Percentiles rank a stretch among this genome's conserved stretches.
phyloP scores from a whole-genome alignment of 1,140 invertebrate genomes.

The Drosophila neocordata region DNA sequence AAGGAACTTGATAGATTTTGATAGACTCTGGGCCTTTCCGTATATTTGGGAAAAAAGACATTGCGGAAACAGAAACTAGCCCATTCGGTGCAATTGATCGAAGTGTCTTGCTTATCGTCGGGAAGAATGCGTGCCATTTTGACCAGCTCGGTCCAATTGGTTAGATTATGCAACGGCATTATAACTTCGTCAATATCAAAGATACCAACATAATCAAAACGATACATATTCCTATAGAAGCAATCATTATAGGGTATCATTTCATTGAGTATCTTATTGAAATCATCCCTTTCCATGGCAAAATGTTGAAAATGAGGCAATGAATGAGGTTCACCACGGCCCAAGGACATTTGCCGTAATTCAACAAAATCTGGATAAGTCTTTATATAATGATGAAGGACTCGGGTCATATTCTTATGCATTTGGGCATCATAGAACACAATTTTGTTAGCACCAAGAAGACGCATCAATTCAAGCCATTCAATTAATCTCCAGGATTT shows the following conservation, averaged over 20 bases:
- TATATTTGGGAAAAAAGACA: conserved; percentile 60
- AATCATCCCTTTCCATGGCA: conserved; percentile 41
- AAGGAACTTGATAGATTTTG: conserved; percentile 58
- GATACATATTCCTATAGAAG: conserved; percentile 90
- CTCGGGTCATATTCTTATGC: conserved; percentile 94
- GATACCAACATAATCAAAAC: conserved; percentile 89
- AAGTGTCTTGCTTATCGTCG: conserved; percentile 33
- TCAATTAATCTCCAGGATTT: conserved; percentile 94
- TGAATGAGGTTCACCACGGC: conserved; percentile 84
- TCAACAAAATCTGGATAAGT: conserved; percentile 83
- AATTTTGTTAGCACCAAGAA: conserved; percentile 94
- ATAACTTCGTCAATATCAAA: conserved; percentile 92
- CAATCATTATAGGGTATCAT: conserved; percentile 93
- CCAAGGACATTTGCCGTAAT: conserved; percentile 88
- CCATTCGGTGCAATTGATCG: conserved; percentile 40
- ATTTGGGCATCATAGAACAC: conserved; percentile 95
- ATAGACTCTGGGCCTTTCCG: conserved; percentile 52
- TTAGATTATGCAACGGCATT: conserved; percentile 84
- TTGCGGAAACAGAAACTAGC: conserved; percentile 68
- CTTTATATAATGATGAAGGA: conserved; percentile 84
- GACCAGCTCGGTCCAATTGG: conserved; percentile 83
- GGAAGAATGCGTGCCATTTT: conserved; percentile 40
- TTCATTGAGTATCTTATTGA: conserved; percentile 86
- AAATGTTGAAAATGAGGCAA: conserved; percentile 87
- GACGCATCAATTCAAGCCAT: conserved; percentile 94